A percentile compares a stretch with the other conserved stretches of the same genome.
phyloP scores from a whole-genome alignment of 2,888 invertebrate genomes.

The Mallateleia sp. region DNA sequence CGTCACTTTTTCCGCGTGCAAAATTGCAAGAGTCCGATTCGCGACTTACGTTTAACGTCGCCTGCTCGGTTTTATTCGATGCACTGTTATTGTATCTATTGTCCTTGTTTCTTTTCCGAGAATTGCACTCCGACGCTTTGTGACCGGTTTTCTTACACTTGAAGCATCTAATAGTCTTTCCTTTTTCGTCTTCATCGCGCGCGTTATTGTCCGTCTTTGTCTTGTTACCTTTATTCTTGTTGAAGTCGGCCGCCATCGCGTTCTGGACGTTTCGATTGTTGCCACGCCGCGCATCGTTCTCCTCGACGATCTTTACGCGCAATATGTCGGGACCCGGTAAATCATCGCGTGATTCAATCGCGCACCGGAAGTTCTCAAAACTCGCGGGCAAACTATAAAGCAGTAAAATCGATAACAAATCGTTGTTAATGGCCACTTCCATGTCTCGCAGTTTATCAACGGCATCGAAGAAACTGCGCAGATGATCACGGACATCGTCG shows the following conservation, averaged over 20 bases:
- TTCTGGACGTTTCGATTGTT: conserved; percentile 29
- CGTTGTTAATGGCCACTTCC: conserved; percentile 43
- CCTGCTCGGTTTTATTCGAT: background rate
- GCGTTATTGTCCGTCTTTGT: background rate
- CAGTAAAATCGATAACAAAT: conserved; percentile 37
- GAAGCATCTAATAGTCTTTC: conserved; percentile 21
- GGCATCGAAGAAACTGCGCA: conserved; percentile 46
- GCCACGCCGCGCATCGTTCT: conserved; percentile 67
- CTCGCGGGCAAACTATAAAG: conserved; percentile 50
- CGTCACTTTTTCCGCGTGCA: background rate
- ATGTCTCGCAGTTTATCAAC: conserved; percentile 55
- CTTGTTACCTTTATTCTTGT: background rate
- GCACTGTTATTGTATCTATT: no score
- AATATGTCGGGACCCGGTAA: conserved; percentile 72
- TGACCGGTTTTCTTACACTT: conserved; percentile 39
- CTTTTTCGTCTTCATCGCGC: background rate
- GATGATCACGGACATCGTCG: conserved; percentile 54
- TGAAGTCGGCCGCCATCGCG: conserved; percentile 51
- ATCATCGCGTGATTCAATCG: no score
- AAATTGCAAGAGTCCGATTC: no score
- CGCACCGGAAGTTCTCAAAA: conserved; percentile 65
- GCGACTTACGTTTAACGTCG: background rate
- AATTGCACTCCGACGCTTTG: conserved; percentile 22
- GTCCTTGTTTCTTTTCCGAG: no score
- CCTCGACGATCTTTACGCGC: conserved; percentile 75